A percentile compares a stretch with the other conserved stretches of the same genome.
These are phyloP conservation scores for Dipodomys stephensi DNA, from an alignment of 2,113 vertebrate genomes.

Conservation along the genomic window DNA sequence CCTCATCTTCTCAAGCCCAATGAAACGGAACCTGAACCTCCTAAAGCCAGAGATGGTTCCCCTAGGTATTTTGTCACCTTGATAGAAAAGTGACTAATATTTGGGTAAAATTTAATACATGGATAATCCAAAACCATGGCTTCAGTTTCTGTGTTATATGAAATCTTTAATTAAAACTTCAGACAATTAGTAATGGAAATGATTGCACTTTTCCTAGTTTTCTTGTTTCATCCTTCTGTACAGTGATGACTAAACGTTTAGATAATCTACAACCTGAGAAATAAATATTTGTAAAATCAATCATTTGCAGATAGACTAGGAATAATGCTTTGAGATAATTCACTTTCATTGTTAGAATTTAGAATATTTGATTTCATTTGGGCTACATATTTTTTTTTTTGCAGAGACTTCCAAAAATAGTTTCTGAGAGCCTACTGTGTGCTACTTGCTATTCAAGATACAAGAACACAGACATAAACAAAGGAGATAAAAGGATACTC, in stretches of 20 bases:
- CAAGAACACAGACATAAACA: not conserved
- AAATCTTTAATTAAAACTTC: slow-evolving; percentile 28
- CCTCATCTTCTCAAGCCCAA: not conserved
- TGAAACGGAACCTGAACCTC: not conserved
- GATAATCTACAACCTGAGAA: slow-evolving; percentile 10
- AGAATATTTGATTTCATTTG: slow-evolving; percentile 26
- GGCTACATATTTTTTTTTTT: not conserved
- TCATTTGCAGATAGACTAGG: not conserved
- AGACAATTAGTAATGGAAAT: not conserved
- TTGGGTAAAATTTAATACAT: not conserved
- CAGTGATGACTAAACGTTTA: not conserved
- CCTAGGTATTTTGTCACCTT: not conserved
- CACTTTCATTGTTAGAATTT: not conserved
- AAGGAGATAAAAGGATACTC: not conserved
- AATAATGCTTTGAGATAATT: slow-evolving; percentile 41
- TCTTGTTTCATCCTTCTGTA: not conserved
- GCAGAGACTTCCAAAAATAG: not conserved
- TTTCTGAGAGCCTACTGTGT: not conserved
- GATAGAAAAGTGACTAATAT: not conserved
- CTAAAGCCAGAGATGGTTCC: not conserved
- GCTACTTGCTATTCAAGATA: not conserved
- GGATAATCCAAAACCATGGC: not conserved
- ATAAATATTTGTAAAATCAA: not conserved
- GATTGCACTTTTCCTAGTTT: not conserved
- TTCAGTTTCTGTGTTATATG: not conserved